Evolutionary conservation across 2,797 vertebrate genomes (phyloP), one percentile per base, ranked within the genome.

Genomic region (Chanos chanos): DNA sequence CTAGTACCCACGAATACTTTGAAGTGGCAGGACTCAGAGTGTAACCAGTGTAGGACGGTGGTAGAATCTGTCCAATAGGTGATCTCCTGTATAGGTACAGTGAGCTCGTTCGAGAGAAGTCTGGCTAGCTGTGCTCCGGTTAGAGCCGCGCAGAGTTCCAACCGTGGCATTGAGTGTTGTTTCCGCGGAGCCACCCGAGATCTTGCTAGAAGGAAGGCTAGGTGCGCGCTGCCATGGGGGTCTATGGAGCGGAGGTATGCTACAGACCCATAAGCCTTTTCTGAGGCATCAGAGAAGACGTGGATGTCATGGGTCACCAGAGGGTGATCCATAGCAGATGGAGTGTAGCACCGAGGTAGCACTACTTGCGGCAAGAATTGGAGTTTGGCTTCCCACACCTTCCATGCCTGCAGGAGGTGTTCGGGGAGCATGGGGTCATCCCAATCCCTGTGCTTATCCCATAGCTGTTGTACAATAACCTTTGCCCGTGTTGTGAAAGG

Each of bases 381-480:
- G 5, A 50, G 27, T 15, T 19, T 15, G 1, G 0, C 10, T 4
- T 44, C 50, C 55, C 24, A 61, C 8, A 24, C 27, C 5, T 22
- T 33, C 43, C 31, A 37, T 36, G 3, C 16, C 4, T 55, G 22
- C 7, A 55, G 21, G 9, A 63, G 13, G 12, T 25, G 18, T 2
- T 33, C 1, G n/a, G 64, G 39, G 4, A 52, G 16, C 7, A 25
- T 9, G 3, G 8, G 5, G 2, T 54, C 18, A 19, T 67, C 49
- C 64, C 56, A 54, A 1, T 27, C 64, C 9, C 16, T 15, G 1
- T 21, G 7, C n/a, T 55, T 37, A 8, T 34, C 45, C 57, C 41
- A 61, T 8, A 67, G 28, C 3, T 37, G 36, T 19, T 67, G 57
- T 3, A 61, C 13, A 4, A 61, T 36, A 2, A 50, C 7, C 7